Percentiles rank a stretch among this genome's conserved stretches.
Conservation (phyloP, 2,797 vertebrate species). For the Lutra lutra region DNA sequence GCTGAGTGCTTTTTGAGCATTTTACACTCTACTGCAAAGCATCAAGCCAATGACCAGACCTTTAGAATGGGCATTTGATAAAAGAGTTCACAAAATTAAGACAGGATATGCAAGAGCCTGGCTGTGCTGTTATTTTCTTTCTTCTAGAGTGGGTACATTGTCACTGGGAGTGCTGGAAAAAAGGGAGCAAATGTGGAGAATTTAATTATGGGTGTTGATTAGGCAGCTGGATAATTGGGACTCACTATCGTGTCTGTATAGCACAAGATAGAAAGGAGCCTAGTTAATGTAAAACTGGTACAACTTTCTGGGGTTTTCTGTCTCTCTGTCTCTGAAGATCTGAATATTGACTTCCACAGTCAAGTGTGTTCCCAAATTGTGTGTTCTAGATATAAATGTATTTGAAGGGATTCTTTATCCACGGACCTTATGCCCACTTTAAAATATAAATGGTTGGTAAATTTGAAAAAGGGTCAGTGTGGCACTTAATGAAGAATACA, state of each 20-base stretch:
- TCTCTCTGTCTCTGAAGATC: constrained; percentile 32
- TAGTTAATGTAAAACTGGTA: constrained; percentile 19
- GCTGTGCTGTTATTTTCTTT: constrained; percentile 10
- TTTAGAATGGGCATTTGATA: neutral
- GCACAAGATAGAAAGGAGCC: constrained; percentile 47
- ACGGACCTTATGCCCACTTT: neutral
- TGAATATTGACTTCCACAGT: constrained; percentile 6
- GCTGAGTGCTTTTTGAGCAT: neutral
- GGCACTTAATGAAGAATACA: neutral
- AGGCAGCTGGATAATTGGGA: constrained; percentile 65
- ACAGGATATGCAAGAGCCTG: constrained; percentile 5
- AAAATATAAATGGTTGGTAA: constrained; percentile 23
- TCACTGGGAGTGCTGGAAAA: constrained; percentile 48
- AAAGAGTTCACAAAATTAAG: constrained; percentile 36
- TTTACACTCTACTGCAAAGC: neutral
- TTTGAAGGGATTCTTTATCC: constrained; percentile 19
- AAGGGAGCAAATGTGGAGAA: constrained; percentile 30
- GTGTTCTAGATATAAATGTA: constrained; percentile 6
- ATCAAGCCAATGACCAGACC: neutral
- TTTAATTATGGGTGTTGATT: constrained; percentile 72
- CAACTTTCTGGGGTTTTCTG: constrained; percentile 21
- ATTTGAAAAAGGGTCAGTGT: neutral
- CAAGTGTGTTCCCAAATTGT: neutral
- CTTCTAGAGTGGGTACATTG: constrained; percentile 14
- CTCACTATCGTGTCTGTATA: neutral